Percentiles rank a stretch among this genome's conserved stretches.
Evolutionary conservation across 2,797 vertebrate genomes (phyloP).

Genomic region (Sebastolobus altivelis): DNA sequence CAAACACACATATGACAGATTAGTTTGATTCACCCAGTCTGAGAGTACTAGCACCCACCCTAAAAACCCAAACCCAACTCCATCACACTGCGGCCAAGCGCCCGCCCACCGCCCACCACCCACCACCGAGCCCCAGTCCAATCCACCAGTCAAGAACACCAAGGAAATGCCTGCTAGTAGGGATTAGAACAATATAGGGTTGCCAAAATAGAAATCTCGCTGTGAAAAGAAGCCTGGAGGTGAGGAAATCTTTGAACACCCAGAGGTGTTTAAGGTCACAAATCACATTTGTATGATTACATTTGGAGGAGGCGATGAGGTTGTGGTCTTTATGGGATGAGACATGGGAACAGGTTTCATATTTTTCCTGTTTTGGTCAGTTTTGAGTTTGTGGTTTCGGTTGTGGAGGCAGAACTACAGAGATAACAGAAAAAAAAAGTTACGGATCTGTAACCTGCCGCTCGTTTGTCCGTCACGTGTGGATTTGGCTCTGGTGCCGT

Average conservation of each 20-base stretch:
- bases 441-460: constrained; percentile 45
- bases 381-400: constrained; percentile 5
- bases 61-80: constrained; percentile 66
- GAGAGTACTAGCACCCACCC: constrained; percentile 12
- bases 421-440: constrained; percentile 7
- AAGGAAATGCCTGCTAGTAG: constrained; percentile 88
- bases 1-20: constrained; percentile 66
- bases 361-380: constrained; percentile 3
- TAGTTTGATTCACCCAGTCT: constrained; percentile 28
- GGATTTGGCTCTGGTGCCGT: constrained; percentile 41
- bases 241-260: constrained; percentile 36
- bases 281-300: constrained; percentile 24
- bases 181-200: constrained; percentile 94
- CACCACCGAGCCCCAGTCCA: constrained; percentile 64
- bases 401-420: constrained; percentile 19
- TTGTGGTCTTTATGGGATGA: constrained; percentile 10
- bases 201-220: constrained; percentile 92
- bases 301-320: constrained; percentile 10
- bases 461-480: constrained; percentile 47
- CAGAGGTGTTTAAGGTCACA: constrained; percentile 21
- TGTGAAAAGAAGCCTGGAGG: constrained; percentile 55
- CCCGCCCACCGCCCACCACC: constrained; percentile 69
- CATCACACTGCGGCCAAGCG: constrained; percentile 79
- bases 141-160: constrained; percentile 79
- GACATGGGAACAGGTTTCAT: neutral